These are phyloP conservation scores for Diploscapter pachys DNA, from an alignment of 1,140 invertebrate genomes.

Conservation along the genomic window DNA sequence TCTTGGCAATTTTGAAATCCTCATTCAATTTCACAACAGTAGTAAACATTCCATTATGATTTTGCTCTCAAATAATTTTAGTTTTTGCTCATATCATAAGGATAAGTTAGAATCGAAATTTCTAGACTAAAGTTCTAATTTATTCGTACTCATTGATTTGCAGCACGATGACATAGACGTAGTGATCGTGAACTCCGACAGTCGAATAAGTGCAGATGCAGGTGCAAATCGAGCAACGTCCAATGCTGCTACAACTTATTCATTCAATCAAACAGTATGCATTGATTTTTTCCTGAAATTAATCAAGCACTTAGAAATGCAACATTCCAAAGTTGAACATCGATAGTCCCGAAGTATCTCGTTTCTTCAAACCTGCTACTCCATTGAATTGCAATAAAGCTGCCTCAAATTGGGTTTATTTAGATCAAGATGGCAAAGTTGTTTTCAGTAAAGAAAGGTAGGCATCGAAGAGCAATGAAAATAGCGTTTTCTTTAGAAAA, in stretches of 20 bases:
- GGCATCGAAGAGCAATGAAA: neutral
- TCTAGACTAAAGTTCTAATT: too few relatives aligned
- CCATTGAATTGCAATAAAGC: conserved; percentile 32
- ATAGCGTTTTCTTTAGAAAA: conserved; percentile 33
- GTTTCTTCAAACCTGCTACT: conserved; percentile 28
- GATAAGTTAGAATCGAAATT: too few relatives aligned
- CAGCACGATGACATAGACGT: too few relatives aligned
- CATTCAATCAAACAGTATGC: neutral
- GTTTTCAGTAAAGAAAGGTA: conserved; percentile 12
- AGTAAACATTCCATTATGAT: too few relatives aligned
- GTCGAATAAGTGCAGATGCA: too few relatives aligned
- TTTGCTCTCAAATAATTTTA: too few relatives aligned
- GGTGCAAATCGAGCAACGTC: neutral
- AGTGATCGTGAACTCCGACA: too few relatives aligned
- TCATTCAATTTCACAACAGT: too few relatives aligned
- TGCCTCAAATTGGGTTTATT: conserved; percentile 31
- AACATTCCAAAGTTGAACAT: conserved; percentile 40
- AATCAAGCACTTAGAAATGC: conserved; percentile 20
- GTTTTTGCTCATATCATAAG: too few relatives aligned
- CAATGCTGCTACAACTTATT: neutral
- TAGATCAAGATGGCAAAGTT: conserved; percentile 31
- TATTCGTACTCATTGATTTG: too few relatives aligned
- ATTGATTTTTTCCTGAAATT: neutral
- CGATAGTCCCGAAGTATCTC: conserved; percentile 34
- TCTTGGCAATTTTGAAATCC: too few relatives aligned